These are phyloP conservation scores for Pitangus sulphuratus DNA, from an alignment of 2,797 vertebrate genomes.

Conservation along the genomic window DNA sequence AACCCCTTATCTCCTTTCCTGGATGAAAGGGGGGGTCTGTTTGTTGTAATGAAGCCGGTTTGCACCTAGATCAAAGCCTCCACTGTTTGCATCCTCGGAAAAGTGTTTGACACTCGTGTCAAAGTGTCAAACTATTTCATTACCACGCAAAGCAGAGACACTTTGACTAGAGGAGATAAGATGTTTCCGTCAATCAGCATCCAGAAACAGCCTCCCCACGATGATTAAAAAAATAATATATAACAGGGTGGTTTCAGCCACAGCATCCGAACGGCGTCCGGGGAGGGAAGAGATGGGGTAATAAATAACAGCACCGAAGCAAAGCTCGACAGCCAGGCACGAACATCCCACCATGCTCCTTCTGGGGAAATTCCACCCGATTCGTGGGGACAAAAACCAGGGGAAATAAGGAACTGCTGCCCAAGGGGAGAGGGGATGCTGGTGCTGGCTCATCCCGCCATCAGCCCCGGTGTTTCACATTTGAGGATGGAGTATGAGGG, in stretches of 20 bases:
- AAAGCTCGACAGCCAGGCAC: not conserved
- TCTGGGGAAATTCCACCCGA: not conserved
- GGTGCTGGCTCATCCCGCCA: fast-evolving
- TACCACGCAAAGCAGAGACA: constrained; percentile 5
- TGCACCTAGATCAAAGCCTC: constrained; percentile 58
- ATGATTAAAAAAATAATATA: constrained; percentile 36
- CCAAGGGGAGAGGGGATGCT: not conserved
- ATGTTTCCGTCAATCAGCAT: constrained; percentile 56
- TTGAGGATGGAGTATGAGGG: not conserved
- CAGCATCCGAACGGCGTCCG: fast-evolving
- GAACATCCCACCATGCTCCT: not conserved
- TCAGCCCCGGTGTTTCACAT: fast-evolving
- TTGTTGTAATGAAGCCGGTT: constrained; percentile 40
- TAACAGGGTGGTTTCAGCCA: not conserved
- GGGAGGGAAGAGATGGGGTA: not conserved
- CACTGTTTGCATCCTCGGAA: not conserved
- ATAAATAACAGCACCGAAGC: not conserved
- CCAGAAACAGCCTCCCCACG: constrained; percentile 19
- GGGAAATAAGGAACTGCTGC: not conserved
- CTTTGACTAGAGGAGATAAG: constrained; percentile 56
- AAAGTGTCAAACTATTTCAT: constrained; percentile 64
- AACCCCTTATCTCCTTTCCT: not conserved
- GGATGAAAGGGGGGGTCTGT: constrained; percentile 37
- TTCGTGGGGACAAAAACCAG: not conserved
- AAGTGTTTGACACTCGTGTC: constrained; percentile 50